Conservation (phyloP, 1,140 invertebrate genomes). For the Matsumurasca onukii region DNA sequence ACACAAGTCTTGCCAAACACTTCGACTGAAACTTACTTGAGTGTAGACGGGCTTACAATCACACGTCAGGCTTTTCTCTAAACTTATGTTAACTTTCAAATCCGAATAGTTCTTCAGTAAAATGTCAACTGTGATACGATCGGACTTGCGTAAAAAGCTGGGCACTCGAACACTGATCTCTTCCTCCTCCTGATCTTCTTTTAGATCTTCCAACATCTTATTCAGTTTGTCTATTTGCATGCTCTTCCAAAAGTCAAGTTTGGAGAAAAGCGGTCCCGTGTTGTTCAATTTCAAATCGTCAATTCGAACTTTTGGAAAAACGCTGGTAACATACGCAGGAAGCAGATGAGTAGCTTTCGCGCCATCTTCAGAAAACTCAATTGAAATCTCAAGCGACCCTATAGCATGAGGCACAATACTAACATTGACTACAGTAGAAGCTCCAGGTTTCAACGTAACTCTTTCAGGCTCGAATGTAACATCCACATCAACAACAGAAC, state of each 20-base stretch:
- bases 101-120: conserved; percentile 1
- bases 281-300: not conserved
- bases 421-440: not conserved
- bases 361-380: too few species aligned
- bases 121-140: not conserved
- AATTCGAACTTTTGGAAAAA: too few species aligned
- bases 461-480: not conserved
- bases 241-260: not conserved
- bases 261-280: not conserved
- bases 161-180: not conserved
- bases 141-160: not conserved
- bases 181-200: too few species aligned
- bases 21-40: not conserved
- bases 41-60: not conserved
- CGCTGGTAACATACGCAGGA: too few species aligned
- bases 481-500: not conserved
- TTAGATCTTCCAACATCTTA: too few species aligned
- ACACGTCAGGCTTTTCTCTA: not conserved
- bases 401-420: too few species aligned
- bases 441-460: not conserved
- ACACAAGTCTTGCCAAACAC: not conserved
- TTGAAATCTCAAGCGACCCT: too few species aligned
- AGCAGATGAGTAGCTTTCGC: too few species aligned
- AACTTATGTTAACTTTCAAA: not conserved
- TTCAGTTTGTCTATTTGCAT: not conserved